Evolutionary conservation across 2,888 invertebrate species (phyloP).

Genomic region (Rambutsinella grinnellia): DNA sequence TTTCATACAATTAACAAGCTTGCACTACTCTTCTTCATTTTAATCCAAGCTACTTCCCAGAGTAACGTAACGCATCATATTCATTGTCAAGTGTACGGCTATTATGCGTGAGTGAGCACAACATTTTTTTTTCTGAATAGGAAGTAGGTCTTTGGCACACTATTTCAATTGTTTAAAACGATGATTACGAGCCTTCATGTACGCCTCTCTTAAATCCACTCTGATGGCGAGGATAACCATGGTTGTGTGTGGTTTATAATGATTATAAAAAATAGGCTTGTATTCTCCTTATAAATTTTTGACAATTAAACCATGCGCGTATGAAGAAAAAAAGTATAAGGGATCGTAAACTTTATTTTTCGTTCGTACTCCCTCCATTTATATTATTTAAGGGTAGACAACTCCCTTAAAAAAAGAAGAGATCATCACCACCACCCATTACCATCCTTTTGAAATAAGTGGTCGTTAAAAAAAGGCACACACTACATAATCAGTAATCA

Average conservation of each 20-base stretch:
- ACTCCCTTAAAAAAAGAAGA: background rate
- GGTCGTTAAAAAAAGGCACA: background rate
- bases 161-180: conserved; percentile 39
- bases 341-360: background rate
- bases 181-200: too few species aligned
- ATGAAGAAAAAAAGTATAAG: background rate
- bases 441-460: conserved; percentile 1
- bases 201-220: background rate
- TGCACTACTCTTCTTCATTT: background rate
- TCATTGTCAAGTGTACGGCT: conserved; percentile 47
- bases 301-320: background rate
- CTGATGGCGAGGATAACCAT: conserved; percentile 13
- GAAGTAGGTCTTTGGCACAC: conserved; percentile 66
- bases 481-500: background rate
- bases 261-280: background rate
- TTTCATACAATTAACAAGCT: too few species aligned
- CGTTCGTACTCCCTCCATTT: background rate
- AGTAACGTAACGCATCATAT: background rate
- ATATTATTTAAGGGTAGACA: conserved; percentile 5
- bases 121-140: conserved; percentile 53
- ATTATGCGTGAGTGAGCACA: conserved; percentile 33
- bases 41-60: background rate
- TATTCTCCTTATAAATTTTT: background rate
- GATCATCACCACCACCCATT: background rate
- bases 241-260: background rate